Evolutionary conservation across 2,888 invertebrate genomes (phyloP), one percentile per base, ranked within the genome.

Genomic region (Drosophila nigricruria): DNA sequence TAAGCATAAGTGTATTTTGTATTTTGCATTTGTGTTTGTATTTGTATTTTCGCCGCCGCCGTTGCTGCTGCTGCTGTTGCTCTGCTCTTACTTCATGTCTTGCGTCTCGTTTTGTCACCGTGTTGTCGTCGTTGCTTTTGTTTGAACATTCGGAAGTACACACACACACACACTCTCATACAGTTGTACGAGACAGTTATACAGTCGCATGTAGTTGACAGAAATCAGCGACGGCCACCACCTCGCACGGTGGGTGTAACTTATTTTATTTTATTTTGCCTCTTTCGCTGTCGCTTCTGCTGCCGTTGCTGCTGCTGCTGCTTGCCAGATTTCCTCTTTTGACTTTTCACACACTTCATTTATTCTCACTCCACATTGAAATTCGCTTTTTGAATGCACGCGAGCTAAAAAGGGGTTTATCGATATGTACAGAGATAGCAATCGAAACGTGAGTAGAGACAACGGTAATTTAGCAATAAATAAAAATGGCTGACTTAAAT

Each of bases 1-100:
- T 85, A 85, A 88, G 84, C 88, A 88, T 85, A 88, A 88, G 88
- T 88, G 88, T 84, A 73, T 66, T 82, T 84, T 82, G 82, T 74
- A 72, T 66, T 77, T 74, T 70, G 79, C 77, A 68, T 76, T 58
- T 59, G 63, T 61, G 58, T 81, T 83, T 77, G 81, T 71, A 68
- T 78, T 74, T 76, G 78, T 75, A 62, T 74, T 70, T 73, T 47
- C 68, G 77, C 57, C 60, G 40, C 42, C 40, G 36, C 5, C 2
- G 9, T 4, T 50, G 56, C 50, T 30, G 38, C 12, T 30, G 59
- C 59, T 43, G 61, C 52, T 52, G 53, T 36, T 52, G 43, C 30
- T 20, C 34, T 52, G 34, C 73, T 63, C 73, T 63, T 45, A 42
- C 53, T 38, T 30, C 53, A 53, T 67, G 68, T 68, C 53, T 62